Base-by-base conservation (phyloP, 1,140 invertebrate genomes). In the Neodiprion lecontei region DNA sequence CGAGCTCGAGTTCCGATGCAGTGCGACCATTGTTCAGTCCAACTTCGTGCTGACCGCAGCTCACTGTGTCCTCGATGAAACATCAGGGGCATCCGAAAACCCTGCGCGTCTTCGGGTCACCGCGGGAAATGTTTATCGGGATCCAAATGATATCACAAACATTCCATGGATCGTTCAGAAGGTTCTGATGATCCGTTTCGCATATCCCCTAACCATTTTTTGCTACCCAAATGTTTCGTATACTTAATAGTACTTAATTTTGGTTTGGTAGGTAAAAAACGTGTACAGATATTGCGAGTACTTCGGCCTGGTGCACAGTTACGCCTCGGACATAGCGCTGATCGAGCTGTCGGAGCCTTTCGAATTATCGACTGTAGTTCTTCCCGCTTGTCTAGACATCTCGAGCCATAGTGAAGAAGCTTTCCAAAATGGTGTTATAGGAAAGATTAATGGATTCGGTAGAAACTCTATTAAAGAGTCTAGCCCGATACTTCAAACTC, bases 371-470 rank as follows among this genome's bases (percentile, higher is more conserved):
- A 23, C 80, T 11, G 17, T 77, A 4, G 12, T 88, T 7, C 76
- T 82, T 53, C 88, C 86, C 9, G 72, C 83, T 71, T 89, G 88
- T 72, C 78, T 89, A 48, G 86, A 88, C 72, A 73, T 69, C n/a
- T 75, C 72, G 48, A 61, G 53, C 9, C n/a, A 61, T 5, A 61
- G 53, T 61, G 67, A 47, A 9, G 79, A 83, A 70, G 7, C 4
- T 23, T 67, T 87, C 12, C 76, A 82, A 10, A 50, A 73, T 14
- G 86, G 85, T 7, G 79, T 74, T 73, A 47, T 47, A 5, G 88
- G 88, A 21, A 82, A 72, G 70, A 86, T 89, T 2, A 80, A 85
- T 12, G 88, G 88, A 50, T 88, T 88, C 77, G 88, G 88, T n/a
- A 82, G 77, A 78, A 88, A 86, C 4, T 80, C 74, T 8, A 8